phyloP scores from a whole-genome alignment of 2,113 vertebrate species.

The Gymnarchus niloticus region DNA sequence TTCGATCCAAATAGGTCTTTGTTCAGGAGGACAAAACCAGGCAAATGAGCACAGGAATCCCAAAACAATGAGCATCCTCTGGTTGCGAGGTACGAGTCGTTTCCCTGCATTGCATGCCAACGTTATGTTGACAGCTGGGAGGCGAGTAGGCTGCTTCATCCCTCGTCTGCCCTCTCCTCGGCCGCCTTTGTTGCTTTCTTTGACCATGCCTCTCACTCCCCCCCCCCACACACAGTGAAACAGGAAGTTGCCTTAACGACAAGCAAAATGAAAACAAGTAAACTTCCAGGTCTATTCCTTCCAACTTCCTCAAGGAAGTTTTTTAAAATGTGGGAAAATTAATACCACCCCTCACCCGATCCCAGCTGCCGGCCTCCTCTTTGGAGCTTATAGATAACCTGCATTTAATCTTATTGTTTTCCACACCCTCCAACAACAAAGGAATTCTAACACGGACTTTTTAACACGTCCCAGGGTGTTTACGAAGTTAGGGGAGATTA shows the following conservation, averaged over 20 bases:
- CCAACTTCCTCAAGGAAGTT: conserved; percentile 77
- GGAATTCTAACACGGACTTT: conserved; percentile 1
- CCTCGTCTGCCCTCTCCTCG: conserved; percentile 72
- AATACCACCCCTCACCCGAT: conserved; percentile 38
- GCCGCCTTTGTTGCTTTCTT: conserved; percentile 73
- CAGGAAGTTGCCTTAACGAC: conserved; percentile 65
- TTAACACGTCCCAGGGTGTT: conserved; percentile 25
- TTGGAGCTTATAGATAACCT: conserved; percentile 35
- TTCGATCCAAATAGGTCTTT: conserved; percentile 49
- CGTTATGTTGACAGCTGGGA: conserved; percentile 47
- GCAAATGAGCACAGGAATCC: conserved; percentile 55
- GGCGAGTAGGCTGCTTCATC: conserved; percentile 33
- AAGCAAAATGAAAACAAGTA: conserved; percentile 73
- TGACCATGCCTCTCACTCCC: conserved; percentile 63
- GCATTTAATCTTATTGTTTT: conserved; percentile 56
- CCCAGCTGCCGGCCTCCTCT: neutral
- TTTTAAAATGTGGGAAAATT: conserved; percentile 81
- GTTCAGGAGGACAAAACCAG: conserved; percentile 54
- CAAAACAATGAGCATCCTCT: conserved; percentile 52
- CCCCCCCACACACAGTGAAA: conserved; percentile 60
- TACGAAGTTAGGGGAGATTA: neutral
- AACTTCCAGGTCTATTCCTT: conserved; percentile 73
- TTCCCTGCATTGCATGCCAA: conserved; percentile 39
- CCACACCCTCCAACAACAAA: conserved; percentile 30
- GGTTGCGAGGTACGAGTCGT: conserved; percentile 4